These are phyloP conservation scores for Pararge aegeria DNA, from an alignment of 1,140 invertebrate genomes.

Conservation along the genomic window DNA sequence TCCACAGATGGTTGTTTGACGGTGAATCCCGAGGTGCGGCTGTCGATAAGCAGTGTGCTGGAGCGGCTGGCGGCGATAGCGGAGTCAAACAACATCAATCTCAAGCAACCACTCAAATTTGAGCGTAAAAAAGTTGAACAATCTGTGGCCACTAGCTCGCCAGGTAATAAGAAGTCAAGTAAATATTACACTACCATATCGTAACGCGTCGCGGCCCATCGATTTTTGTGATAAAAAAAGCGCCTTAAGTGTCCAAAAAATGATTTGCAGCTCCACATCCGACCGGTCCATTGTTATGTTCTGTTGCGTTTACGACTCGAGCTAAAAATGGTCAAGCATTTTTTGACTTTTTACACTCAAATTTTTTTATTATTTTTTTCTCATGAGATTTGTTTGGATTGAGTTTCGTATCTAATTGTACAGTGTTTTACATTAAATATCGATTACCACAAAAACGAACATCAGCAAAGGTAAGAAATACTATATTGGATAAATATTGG, in stretches of 20 bases:
- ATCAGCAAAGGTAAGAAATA: constrained; percentile 69
- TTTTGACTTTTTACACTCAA: constrained; percentile 81
- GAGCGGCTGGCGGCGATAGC: constrained; percentile 93
- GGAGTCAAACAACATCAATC: constrained; percentile 89
- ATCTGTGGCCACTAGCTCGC: constrained; percentile 81
- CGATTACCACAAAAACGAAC: constrained; percentile 53
- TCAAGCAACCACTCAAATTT: constrained; percentile 87
- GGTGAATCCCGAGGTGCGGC: constrained; percentile 89
- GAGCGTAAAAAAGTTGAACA: constrained; percentile 82
- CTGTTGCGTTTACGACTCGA: constrained; percentile 70
- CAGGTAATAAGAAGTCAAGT: constrained; percentile 81
- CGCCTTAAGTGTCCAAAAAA: constrained; percentile 22
- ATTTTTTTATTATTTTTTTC: constrained; percentile 63
- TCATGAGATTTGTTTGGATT: constrained; percentile 51
- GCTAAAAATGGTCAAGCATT: constrained; percentile 80
- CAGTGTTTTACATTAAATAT: constrained; percentile 70
- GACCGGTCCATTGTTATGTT: constrained; percentile 61
- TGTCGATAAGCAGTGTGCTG: constrained; percentile 88
- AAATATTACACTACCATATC: constrained; percentile 82
- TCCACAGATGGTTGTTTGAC: constrained; percentile 88
- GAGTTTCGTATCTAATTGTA: constrained; percentile 36
- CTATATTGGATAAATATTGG: constrained; percentile 57
- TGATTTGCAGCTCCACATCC: constrained; percentile 38
- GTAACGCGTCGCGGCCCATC: constrained; percentile 50
- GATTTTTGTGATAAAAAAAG: constrained; percentile 26